These are phyloP conservation scores for Physeter macrocephalus DNA, from an alignment of 2,113 vertebrate genomes.

Conservation along the genomic window DNA sequence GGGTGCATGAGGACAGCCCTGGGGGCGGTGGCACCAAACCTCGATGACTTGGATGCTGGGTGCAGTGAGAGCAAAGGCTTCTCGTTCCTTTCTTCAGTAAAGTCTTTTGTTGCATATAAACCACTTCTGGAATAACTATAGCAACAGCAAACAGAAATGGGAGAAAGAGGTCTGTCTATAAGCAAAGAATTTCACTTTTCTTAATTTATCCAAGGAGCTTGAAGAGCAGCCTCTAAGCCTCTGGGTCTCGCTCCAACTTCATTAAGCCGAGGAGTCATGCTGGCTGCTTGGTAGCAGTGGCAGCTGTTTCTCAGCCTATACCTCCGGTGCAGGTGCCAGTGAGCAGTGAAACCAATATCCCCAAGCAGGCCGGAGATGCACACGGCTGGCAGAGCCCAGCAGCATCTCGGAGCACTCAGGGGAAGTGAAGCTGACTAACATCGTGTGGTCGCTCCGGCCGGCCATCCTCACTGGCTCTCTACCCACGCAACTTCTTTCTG, in stretches of 20 bases:
- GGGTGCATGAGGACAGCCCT: neutral
- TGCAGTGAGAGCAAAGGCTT: neutral
- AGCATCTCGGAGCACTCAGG: fast-evolving
- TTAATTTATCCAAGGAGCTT: neutral
- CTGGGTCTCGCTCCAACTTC: neutral
- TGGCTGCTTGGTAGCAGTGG: neutral
- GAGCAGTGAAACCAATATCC: neutral
- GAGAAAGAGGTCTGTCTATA: neutral
- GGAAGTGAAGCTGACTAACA: neutral
- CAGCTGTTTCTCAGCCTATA: neutral
- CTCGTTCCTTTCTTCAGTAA: neutral
- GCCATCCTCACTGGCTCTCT: neutral
- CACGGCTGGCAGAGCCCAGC: fast-evolving
- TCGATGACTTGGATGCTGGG: no score
- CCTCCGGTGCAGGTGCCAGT: neutral
- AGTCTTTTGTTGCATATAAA: neutral
- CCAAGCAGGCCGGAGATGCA: neutral
- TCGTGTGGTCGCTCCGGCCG: neutral
- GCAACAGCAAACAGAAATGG: neutral
- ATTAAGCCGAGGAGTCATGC: neutral
- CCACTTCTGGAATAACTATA: neutral
- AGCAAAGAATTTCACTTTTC: neutral
- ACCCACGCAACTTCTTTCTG: neutral
- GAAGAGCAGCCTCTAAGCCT: neutral
- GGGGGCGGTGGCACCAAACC: neutral